Evolutionary conservation across 2,113 vertebrate genomes (phyloP).

Genomic region (Pyrgilauda ruficollis): DNA sequence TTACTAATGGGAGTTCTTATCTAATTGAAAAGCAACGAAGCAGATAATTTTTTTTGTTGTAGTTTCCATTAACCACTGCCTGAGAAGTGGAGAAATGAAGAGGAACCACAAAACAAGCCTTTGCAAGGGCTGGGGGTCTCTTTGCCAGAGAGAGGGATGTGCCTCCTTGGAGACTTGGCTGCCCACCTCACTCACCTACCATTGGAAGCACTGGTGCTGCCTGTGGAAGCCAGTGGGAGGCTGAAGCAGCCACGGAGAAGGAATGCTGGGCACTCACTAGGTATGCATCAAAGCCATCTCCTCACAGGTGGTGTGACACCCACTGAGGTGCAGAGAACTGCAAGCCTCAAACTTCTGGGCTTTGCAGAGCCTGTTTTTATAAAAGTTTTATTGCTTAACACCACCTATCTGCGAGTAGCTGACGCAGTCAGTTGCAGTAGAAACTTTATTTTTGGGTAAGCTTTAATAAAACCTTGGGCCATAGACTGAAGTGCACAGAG

Average conservation of each 20-base stretch:
- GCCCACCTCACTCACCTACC: neutral
- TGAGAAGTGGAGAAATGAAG: neutral
- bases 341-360: neutral
- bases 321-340: neutral
- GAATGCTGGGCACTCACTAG: neutral
- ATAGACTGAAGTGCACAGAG: neutral
- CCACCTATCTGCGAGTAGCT: neutral
- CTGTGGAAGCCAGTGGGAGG: neutral
- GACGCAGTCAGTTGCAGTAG: neutral
- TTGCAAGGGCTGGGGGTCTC: neutral
- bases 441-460: neutral
- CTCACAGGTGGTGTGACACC: neutral
- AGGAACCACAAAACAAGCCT: neutral
- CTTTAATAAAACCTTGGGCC: neutral
- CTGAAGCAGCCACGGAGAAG: neutral
- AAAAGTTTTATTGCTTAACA: neutral
- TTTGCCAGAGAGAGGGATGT: neutral
- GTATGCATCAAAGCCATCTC: neutral
- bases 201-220: accelerated
- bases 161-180: neutral
- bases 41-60: conserved; percentile 11
- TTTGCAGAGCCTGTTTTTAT: neutral
- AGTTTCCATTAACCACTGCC: conserved; percentile 20
- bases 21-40: conserved; percentile 58
- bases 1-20: conserved; percentile 56